Evolutionary conservation across 2,888 invertebrate species (phyloP).

Genomic region (Salpingus planirostris): DNA sequence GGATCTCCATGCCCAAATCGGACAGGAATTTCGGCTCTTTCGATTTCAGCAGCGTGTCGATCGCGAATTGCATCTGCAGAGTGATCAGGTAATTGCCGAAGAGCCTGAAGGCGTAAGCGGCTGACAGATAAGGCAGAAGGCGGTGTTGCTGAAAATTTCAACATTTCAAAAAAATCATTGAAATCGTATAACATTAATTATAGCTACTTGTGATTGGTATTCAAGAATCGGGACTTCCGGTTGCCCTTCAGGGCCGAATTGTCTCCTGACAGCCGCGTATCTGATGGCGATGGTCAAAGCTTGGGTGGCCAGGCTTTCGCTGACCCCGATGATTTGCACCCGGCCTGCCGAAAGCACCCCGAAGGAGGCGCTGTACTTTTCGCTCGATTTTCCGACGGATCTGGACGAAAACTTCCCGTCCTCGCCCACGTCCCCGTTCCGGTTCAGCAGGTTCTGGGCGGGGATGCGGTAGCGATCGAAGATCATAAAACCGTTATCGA

Average conservation of each 20-base stretch:
- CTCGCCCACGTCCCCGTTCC: conserved; percentile 75
- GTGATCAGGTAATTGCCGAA: conserved; percentile 51
- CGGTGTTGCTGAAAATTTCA: conserved; percentile 54
- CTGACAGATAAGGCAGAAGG: conserved; percentile 61
- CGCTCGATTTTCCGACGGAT: no score
- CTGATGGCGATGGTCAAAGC: conserved; percentile 76
- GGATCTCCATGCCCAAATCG: conserved; percentile 57
- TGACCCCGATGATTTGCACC: conserved; percentile 62
- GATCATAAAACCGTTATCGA: conserved; percentile 80
- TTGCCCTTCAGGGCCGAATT: conserved; percentile 70
- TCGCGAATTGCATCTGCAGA: conserved; percentile 20
- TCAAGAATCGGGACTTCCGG: conserved; percentile 81
- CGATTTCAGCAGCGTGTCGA: conserved; percentile 22
- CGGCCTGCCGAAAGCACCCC: conserved; percentile 78
- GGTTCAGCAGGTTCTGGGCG: conserved; percentile 70
- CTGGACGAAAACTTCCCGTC: no score
- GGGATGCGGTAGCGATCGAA: conserved; percentile 76
- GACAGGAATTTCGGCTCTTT: conserved; percentile 29
- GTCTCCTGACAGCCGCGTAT: conserved; percentile 77
- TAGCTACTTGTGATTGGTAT: conserved; percentile 82
- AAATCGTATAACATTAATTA: no score
- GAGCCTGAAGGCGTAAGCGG: conserved; percentile 51
- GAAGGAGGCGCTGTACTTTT: conserved; percentile 80
- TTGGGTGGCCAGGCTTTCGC: conserved; percentile 55
- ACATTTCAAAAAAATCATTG: not conserved